These are phyloP conservation scores for Tragelaphus imberbis DNA, from an alignment of 2,113 vertebrate species.

Conservation along the genomic window DNA sequence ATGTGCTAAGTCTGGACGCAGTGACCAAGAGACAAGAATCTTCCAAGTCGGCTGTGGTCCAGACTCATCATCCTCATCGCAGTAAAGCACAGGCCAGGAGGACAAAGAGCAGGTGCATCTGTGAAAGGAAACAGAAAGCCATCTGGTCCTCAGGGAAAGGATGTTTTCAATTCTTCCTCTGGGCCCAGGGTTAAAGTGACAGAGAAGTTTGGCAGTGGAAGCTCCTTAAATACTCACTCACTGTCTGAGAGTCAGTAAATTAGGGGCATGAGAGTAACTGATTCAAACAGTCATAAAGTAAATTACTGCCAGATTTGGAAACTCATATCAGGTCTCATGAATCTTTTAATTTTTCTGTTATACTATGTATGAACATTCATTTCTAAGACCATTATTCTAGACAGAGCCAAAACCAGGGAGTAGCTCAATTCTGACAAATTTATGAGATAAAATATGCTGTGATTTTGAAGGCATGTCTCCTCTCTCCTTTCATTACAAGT, in stretches of 20 bases:
- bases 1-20: background rate
- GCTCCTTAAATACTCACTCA: background rate
- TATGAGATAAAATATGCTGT: background rate
- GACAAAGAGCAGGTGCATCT: slow-evolving; percentile 48
- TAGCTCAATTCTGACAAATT: slow-evolving; percentile 2
- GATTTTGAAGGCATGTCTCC: background rate
- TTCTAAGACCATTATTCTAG: slow-evolving; percentile 19
- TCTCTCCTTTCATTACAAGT: background rate
- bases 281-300: background rate
- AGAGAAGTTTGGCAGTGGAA: background rate
- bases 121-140: slow-evolving; percentile 57
- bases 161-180: background rate
- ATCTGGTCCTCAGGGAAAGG: slow-evolving; percentile 49
- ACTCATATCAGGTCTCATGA: background rate
- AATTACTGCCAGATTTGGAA: slow-evolving; percentile 16
- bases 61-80: background rate
- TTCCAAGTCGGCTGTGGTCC: slow-evolving; percentile 16
- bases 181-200: background rate
- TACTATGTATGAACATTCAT: background rate
- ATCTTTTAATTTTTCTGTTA: slow-evolving; percentile 24
- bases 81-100: slow-evolving; percentile 16
- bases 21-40: background rate
- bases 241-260: background rate
- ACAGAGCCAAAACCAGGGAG: background rate
- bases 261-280: background rate